phyloP scores from a whole-genome alignment of 2,888 invertebrate species.

The Nephrotoma flavescens region DNA sequence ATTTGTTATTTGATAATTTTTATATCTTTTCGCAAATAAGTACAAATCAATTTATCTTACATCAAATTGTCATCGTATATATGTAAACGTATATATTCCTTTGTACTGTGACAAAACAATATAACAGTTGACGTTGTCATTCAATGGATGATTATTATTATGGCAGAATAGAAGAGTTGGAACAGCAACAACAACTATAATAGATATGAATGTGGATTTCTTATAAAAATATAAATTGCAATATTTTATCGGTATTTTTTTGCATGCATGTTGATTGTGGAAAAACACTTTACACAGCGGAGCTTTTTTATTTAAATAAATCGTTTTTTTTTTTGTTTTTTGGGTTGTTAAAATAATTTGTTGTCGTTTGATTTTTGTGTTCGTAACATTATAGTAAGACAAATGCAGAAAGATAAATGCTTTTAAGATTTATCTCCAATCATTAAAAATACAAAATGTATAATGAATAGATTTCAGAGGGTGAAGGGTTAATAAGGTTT shows the following conservation, averaged over 20 bases:
- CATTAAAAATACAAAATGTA: neutral
- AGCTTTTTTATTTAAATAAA: neutral
- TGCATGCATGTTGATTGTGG: neutral
- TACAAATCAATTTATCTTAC: neutral
- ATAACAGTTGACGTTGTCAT: neutral
- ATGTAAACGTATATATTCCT: neutral
- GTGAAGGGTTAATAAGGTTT: too few species aligned
- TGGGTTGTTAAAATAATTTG: neutral
- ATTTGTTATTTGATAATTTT: neutral
- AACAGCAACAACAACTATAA: neutral
- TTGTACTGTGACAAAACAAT: neutral
- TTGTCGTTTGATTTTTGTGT: neutral
- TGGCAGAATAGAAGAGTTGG: neutral
- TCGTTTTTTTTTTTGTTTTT: neutral
- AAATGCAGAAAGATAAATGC: neutral
- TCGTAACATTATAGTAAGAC: neutral
- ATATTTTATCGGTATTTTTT: neutral
- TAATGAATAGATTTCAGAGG: neutral
- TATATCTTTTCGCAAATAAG: neutral
- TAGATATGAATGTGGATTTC: neutral
- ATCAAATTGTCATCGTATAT: neutral
- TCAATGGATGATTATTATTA: neutral
- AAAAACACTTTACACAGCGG: neutral
- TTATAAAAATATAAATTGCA: neutral
- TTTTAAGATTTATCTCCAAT: neutral